Evolutionary conservation across 2,797 vertebrate species (phyloP).

Genomic region (Platyrinchus mystaceus): DNA sequence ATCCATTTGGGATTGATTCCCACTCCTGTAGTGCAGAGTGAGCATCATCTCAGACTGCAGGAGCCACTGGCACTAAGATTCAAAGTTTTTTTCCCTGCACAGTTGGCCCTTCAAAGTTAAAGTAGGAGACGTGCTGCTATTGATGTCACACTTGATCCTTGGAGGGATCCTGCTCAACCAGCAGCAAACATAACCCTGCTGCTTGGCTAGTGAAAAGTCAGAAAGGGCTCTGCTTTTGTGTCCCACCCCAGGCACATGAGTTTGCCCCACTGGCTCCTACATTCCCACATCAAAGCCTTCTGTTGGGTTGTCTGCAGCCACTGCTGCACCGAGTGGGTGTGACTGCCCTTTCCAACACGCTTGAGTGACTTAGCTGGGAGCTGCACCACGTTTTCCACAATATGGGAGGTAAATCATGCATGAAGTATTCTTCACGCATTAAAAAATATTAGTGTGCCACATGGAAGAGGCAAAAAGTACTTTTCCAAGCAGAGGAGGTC

Average conservation of each 20-base stretch:
- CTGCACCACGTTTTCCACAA: not conserved
- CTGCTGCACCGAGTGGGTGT: not conserved
- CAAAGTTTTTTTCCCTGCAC: not conserved
- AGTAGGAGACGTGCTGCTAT: not conserved
- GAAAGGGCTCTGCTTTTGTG: not conserved
- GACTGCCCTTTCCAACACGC: not conserved
- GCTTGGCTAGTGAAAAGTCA: not conserved
- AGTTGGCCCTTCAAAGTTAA: not conserved
- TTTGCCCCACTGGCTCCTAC: not conserved
- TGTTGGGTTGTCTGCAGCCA: not conserved
- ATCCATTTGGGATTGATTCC: not conserved
- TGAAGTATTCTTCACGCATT: not conserved
- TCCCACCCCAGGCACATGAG: not conserved
- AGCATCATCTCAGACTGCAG: not conserved
- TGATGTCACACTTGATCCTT: not conserved
- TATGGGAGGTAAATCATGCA: not conserved
- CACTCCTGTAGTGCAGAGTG: not conserved
- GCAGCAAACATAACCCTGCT: not conserved
- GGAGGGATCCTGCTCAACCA: not conserved
- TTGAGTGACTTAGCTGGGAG: not conserved
- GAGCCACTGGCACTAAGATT: not conserved
- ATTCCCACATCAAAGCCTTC: not conserved
- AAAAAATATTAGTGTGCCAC: not conserved
- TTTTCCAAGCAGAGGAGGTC: not conserved
- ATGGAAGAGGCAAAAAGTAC: conserved; percentile 2